Evolutionary conservation across 2,797 vertebrate genomes (phyloP).

Genomic region (Anabacerthia variegaticeps): DNA sequence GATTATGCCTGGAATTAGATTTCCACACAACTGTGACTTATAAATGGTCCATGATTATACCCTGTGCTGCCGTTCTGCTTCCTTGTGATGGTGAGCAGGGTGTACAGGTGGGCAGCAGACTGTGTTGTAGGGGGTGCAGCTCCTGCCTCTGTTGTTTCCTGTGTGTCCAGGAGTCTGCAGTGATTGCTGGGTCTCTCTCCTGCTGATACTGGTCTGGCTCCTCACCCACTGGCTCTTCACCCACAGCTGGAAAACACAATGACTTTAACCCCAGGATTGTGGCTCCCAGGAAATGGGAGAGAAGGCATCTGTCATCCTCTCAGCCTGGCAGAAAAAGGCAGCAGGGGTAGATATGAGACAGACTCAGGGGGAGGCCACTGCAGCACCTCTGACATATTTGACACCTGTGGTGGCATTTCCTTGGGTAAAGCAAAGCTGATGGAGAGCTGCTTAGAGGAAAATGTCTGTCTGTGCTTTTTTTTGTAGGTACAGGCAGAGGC

Average conservation of each 20-base stretch:
- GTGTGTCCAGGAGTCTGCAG: background rate
- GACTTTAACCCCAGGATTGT: background rate
- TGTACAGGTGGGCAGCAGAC: background rate
- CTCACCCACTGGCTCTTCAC: background rate
- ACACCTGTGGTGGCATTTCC: background rate
- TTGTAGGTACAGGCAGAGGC: background rate
- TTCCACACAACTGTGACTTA: background rate
- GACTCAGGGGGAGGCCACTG: background rate
- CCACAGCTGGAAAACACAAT: background rate
- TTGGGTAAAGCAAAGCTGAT: background rate
- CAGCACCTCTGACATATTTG: background rate
- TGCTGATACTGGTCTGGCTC: background rate
- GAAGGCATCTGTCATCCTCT: background rate
- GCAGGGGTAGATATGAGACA: background rate
- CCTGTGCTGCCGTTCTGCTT: background rate
- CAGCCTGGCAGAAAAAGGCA: rapidly evolving
- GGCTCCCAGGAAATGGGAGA: background rate
- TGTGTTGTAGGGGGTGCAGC: background rate
- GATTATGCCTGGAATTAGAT: background rate
- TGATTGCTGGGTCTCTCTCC: rapidly evolving
- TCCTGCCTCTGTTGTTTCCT: background rate
- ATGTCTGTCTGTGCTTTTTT: background rate
- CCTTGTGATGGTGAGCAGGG: background rate
- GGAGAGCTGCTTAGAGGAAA: background rate
- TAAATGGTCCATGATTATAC: background rate